A percentile compares a stretch with the other conserved stretches of the same genome.
Evolutionary conservation across 1,140 invertebrate genomes (phyloP).

Genomic region (Solen grandis): DNA sequence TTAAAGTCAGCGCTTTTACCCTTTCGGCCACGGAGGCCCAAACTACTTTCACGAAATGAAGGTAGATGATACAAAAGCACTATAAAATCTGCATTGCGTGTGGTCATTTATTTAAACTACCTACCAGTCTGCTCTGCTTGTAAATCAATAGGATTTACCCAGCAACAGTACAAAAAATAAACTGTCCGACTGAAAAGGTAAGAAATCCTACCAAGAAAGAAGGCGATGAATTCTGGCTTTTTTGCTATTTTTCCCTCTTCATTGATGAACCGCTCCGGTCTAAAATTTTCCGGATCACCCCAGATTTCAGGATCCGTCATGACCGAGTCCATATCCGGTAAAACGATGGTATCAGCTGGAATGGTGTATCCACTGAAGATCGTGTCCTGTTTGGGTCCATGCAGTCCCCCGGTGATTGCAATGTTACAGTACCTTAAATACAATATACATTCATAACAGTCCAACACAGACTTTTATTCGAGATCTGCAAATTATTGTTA

Average conservation of each 20-base stretch:
- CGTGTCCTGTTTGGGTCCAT: slow-evolving; percentile 47
- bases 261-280: slow-evolving; percentile 84
- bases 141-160: too few relatives aligned
- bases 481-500: too few relatives aligned
- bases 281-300: slow-evolving; percentile 86
- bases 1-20: too few relatives aligned
- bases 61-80: too few relatives aligned
- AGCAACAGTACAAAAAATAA: too few relatives aligned
- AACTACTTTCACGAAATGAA: too few relatives aligned
- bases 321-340: slow-evolving; percentile 70
- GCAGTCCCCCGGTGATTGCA: background rate
- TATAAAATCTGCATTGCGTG: too few relatives aligned
- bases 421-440: slow-evolving; percentile 29
- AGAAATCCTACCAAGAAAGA: slow-evolving; percentile 41
- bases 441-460: background rate
- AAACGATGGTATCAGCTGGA: slow-evolving; percentile 68
- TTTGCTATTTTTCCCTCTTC: slow-evolving; percentile 49
- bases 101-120: too few relatives aligned
- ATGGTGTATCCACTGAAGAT: slow-evolving; percentile 72
- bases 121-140: too few relatives aligned
- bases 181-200: too few relatives aligned
- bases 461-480: too few relatives aligned
- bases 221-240: slow-evolving; percentile 58
- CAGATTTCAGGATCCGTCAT: slow-evolving; percentile 80
- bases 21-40: too few relatives aligned